Conservation (phyloP, 2,797 vertebrate species). For the Chrosomus eos region DNA sequence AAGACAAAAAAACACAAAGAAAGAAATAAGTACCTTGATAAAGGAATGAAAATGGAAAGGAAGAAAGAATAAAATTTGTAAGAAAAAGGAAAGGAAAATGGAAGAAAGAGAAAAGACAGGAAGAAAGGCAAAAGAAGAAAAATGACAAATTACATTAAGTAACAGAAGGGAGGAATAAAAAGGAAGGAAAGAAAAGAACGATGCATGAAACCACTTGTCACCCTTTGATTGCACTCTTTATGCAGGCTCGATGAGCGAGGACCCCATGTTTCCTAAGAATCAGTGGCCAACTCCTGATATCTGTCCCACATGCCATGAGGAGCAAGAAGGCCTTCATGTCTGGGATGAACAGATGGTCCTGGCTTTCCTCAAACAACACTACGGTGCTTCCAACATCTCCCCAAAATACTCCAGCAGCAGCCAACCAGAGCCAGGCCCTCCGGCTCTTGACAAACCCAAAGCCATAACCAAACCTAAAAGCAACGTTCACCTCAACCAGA, state of each 20-base stretch:
- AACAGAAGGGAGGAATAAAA: neutral
- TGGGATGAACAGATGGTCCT: slow-evolving; percentile 87
- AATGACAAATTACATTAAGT: neutral
- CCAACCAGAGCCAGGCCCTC: slow-evolving; percentile 27
- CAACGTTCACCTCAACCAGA: slow-evolving; percentile 16
- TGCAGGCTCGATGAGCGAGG: slow-evolving; percentile 89
- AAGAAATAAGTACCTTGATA: neutral
- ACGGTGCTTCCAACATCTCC: slow-evolving; percentile 78
- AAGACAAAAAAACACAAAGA: too few species aligned
- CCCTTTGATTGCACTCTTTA: neutral
- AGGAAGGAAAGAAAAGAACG: neutral
- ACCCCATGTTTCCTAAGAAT: slow-evolving; percentile 89
- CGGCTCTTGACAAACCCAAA: slow-evolving; percentile 10
- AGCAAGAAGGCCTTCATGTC: slow-evolving; percentile 81
- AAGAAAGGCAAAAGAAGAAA: neutral
- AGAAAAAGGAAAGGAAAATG: neutral
- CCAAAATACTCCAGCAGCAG: slow-evolving; percentile 68
- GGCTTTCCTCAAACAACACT: slow-evolving; percentile 85
- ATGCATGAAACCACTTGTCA: neutral
- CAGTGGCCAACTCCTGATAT: slow-evolving; percentile 89
- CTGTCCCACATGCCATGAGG: slow-evolving; percentile 89
- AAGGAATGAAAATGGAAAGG: too few species aligned
- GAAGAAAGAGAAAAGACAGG: neutral
- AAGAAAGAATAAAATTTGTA: rapidly evolving
- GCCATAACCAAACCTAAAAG: slow-evolving; percentile 33